phyloP scores from a whole-genome alignment of 2,888 invertebrate genomes.

The Mythimna vitellina region DNA sequence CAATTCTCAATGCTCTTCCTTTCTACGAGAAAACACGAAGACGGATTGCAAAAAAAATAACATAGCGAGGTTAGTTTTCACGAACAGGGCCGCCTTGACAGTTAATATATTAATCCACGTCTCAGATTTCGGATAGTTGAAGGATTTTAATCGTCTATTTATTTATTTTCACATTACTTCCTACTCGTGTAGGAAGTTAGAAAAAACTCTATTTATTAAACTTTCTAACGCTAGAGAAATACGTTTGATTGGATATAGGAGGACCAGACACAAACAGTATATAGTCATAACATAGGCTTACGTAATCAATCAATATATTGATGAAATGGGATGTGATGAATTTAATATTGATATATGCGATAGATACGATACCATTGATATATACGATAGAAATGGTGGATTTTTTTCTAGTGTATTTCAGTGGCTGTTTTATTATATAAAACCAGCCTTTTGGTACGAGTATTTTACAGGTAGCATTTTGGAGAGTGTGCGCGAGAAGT shows the following conservation, averaged over 20 bases:
- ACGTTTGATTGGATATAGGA: constrained; percentile 19
- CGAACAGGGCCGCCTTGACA: constrained; percentile 48
- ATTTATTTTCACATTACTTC: constrained; percentile 29
- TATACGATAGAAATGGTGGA: no score
- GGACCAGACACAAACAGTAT: constrained; percentile 11
- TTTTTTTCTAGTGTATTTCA: no score
- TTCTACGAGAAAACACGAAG: constrained; percentile 29
- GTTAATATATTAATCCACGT: constrained; percentile 48
- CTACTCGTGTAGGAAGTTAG: constrained; percentile 31
- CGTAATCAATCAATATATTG: constrained; percentile 1
- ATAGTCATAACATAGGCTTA: constrained; percentile 8
- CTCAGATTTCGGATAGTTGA: constrained; percentile 25
- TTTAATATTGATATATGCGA: constrained; percentile 4
- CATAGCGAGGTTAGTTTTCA: constrained; percentile 44
- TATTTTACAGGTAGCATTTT: no score
- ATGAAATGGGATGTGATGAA: not conserved
- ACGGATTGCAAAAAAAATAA: constrained; percentile 42
- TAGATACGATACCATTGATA: no score
- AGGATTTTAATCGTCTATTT: constrained; percentile 42
- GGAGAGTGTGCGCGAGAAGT: no score
- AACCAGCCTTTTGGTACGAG: no score
- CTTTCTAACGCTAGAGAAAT: constrained; percentile 7
- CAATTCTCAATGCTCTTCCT: constrained; percentile 51
- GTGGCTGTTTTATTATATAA: no score
- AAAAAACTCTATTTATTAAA: constrained; percentile 24